A percentile compares a stretch with the other conserved stretches of the same genome.
phyloP scores from a whole-genome alignment of 2,888 invertebrate species.

The Neoaliturus tenellus region DNA sequence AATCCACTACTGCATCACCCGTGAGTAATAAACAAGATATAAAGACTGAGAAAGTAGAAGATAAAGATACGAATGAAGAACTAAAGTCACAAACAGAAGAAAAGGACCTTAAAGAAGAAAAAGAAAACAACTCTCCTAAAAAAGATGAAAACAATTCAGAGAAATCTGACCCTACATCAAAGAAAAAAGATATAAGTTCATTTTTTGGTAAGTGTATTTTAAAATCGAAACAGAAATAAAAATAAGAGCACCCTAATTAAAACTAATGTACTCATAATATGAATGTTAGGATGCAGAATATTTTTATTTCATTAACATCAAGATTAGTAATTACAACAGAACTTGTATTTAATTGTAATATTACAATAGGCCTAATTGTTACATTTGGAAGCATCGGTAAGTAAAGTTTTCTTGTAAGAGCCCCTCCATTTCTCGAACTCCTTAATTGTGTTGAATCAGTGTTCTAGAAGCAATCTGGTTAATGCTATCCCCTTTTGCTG shows the following conservation, averaged over 20 bases:
- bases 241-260: not conserved
- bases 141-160: not conserved
- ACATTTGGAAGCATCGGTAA: too few relatives aligned
- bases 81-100: constrained; percentile 56
- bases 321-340: too few relatives aligned
- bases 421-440: too few relatives aligned
- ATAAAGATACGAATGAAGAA: constrained; percentile 61
- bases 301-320: too few relatives aligned
- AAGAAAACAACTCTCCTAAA: constrained; percentile 49
- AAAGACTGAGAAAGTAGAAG: constrained; percentile 59
- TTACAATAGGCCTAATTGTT: too few relatives aligned
- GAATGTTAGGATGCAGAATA: too few relatives aligned
- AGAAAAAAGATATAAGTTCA: constrained; percentile 62
- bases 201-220: constrained; percentile 67
- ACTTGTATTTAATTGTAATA: too few relatives aligned
- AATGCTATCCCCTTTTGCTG: too few relatives aligned
- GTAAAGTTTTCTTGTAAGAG: too few relatives aligned
- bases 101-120: constrained; percentile 57
- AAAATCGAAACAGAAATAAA: constrained; percentile 11
- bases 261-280: too few relatives aligned
- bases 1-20: constrained; percentile 3
- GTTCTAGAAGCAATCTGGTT: too few relatives aligned
- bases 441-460: too few relatives aligned
- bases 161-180: constrained; percentile 1
- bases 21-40: constrained; percentile 59